Evolutionary conservation across 2,888 invertebrate genomes (phyloP).

Genomic region (Hemistola chrysoprasaria): DNA sequence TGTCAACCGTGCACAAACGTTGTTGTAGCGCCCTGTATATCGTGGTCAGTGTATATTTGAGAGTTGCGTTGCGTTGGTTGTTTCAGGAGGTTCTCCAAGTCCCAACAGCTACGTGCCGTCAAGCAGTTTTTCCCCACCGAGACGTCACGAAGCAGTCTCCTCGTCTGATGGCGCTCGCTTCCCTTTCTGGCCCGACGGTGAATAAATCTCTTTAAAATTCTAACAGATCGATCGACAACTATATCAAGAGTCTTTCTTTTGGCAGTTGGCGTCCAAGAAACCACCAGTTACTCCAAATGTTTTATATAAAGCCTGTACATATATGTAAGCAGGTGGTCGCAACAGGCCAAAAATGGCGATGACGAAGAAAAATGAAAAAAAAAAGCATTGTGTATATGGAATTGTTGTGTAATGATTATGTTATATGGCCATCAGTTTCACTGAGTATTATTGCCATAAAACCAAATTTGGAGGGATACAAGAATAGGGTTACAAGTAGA

Average conservation of each 20-base stretch:
- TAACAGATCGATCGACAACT: too few species aligned
- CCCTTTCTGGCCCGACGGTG: slow-evolving; percentile 72
- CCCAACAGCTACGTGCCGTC: slow-evolving; percentile 61
- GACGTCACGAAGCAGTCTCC: slow-evolving; percentile 67
- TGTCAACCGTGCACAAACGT: too few species aligned
- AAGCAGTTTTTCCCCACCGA: slow-evolving; percentile 62
- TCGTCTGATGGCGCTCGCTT: slow-evolving; percentile 67
- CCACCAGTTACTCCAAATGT: slow-evolving; percentile 69
- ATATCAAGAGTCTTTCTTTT: slow-evolving; percentile 30
- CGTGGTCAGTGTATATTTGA: too few species aligned
- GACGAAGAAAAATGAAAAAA: too few species aligned
- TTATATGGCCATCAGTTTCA: too few species aligned
- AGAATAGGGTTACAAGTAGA: slow-evolving; percentile 23
- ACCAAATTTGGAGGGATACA: slow-evolving; percentile 41
- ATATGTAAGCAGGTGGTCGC: too few species aligned
- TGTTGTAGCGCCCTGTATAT: too few species aligned
- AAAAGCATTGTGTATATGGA: too few species aligned
- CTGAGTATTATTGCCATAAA: too few species aligned
- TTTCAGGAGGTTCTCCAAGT: slow-evolving; percentile 63
- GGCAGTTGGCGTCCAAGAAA: slow-evolving; percentile 70
- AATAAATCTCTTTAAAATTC: slow-evolving; percentile 22
- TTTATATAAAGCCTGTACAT: slow-evolving; percentile 74
- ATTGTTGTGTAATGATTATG: too few species aligned
- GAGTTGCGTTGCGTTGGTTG: slow-evolving; percentile 1
- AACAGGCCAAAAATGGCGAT: too few species aligned